These are phyloP conservation scores for Danio aesculapii DNA, from an alignment of 2,797 vertebrate species.

Conservation along the genomic window DNA sequence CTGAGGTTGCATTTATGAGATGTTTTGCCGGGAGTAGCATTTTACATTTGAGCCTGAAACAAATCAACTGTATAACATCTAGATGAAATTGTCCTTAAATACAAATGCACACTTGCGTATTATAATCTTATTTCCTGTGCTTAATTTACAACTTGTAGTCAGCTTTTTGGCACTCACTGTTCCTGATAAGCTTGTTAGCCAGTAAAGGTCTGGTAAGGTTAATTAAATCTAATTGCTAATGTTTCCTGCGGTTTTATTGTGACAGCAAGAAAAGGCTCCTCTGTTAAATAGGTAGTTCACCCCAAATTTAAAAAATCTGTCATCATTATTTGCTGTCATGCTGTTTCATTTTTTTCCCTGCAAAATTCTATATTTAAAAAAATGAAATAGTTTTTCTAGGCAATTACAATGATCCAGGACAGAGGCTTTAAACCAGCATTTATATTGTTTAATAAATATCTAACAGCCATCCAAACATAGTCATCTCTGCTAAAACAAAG, in stretches of 20 bases:
- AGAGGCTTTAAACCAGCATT: background rate
- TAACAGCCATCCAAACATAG: too few relatives aligned
- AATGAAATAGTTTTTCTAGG: background rate
- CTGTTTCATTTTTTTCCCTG: background rate
- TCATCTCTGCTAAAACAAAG: too few relatives aligned
- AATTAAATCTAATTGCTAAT: conserved; percentile 7
- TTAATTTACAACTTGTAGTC: background rate
- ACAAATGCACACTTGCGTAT: background rate
- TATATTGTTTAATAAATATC: too few relatives aligned
- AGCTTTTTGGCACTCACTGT: background rate
- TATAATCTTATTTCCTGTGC: background rate
- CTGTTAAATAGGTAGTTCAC: background rate
- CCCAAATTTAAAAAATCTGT: background rate
- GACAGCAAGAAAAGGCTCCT: background rate
- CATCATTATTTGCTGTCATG: background rate
- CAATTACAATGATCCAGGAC: background rate
- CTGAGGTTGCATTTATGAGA: background rate
- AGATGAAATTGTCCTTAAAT: background rate
- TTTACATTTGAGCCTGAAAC: background rate
- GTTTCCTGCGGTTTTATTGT: background rate
- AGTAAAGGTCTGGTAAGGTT: background rate
- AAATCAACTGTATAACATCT: background rate
- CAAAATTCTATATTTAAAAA: background rate
- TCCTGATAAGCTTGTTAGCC: conserved; percentile 9
- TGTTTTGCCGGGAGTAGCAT: background rate